phyloP scores from a whole-genome alignment of 1,140 invertebrate species.

The Nixonia krombeini region DNA sequence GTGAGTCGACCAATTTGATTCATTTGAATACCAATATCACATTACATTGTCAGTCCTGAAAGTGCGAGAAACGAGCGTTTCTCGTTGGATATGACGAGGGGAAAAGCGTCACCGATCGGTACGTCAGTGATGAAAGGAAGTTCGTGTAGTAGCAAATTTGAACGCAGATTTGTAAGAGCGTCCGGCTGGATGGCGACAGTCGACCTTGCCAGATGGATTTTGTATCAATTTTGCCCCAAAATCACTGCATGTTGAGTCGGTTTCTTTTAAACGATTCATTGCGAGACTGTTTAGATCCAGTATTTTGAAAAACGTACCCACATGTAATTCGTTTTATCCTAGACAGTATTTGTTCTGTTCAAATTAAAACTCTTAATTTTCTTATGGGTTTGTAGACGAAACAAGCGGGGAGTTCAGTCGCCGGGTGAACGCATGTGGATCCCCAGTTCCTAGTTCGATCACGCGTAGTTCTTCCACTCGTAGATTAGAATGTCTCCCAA shows the following conservation, averaged over 20 bases:
- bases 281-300: not conserved
- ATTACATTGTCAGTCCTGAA: not conserved
- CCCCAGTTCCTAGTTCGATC: slow-evolving; percentile 14
- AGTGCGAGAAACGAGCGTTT: too few relatives aligned
- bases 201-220: slow-evolving; percentile 25
- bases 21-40: slow-evolving; percentile 71
- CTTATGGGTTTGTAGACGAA: not conserved
- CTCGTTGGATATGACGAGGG: too few relatives aligned
- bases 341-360: not conserved
- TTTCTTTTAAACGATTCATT: slow-evolving; percentile 25
- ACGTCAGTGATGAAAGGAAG: not conserved
- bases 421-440: slow-evolving; percentile 17
- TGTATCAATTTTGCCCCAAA: slow-evolving; percentile 34
- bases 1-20: slow-evolving; percentile 53
- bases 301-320: not conserved
- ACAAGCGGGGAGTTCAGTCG: not conserved
- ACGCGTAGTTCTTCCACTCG: slow-evolving; percentile 15
- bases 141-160: not conserved
- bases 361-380: slow-evolving; percentile 26
- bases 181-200: too few relatives aligned
- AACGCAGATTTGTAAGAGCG: slow-evolving; percentile 21
- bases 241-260: slow-evolving; percentile 58
- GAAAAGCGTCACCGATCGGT: slow-evolving; percentile 3
- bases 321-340: not conserved
- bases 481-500: slow-evolving; percentile 21